phyloP scores from a whole-genome alignment of 2,888 invertebrate genomes.

The Busseola fusca region DNA sequence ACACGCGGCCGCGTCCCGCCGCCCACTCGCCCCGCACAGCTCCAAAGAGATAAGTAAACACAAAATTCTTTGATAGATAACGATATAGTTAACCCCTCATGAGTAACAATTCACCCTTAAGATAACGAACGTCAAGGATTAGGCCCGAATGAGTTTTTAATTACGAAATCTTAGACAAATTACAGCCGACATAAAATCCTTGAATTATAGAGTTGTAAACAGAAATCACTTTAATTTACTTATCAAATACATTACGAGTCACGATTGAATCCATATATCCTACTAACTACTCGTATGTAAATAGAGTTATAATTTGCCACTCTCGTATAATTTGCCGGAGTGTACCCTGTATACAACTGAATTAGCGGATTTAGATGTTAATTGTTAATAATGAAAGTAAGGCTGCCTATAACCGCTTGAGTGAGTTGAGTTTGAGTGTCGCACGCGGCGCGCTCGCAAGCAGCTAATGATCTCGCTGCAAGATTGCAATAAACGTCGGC shows the following conservation, averaged over 20 bases:
- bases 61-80: slow-evolving; percentile 65
- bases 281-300: slow-evolving; percentile 49
- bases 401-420: slow-evolving; percentile 60
- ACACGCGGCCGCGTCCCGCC: slow-evolving; percentile 67
- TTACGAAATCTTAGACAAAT: slow-evolving; percentile 30
- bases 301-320: slow-evolving; percentile 57
- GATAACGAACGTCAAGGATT: slow-evolving; percentile 52
- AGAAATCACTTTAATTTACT: slow-evolving; percentile 46
- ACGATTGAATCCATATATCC: slow-evolving; percentile 40
- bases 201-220: slow-evolving; percentile 30
- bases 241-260: slow-evolving; percentile 40
- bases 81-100: slow-evolving; percentile 56
- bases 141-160: slow-evolving; percentile 20
- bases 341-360: slow-evolving; percentile 42
- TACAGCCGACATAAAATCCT: slow-evolving; percentile 22
- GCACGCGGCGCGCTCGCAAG: slow-evolving; percentile 59
- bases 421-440: slow-evolving; percentile 52
- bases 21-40: slow-evolving; percentile 69
- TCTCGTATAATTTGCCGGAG: slow-evolving; percentile 46
- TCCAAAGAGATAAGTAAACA: slow-evolving; percentile 63
- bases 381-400: slow-evolving; percentile 64
- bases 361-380: slow-evolving; percentile 64
- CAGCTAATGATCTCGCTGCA: slow-evolving; percentile 71
- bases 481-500: slow-evolving; percentile 75
- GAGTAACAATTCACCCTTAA: slow-evolving; percentile 53